phyloP scores from a whole-genome alignment of 2,797 vertebrate genomes.

The Odontamblyopus rebecca region DNA sequence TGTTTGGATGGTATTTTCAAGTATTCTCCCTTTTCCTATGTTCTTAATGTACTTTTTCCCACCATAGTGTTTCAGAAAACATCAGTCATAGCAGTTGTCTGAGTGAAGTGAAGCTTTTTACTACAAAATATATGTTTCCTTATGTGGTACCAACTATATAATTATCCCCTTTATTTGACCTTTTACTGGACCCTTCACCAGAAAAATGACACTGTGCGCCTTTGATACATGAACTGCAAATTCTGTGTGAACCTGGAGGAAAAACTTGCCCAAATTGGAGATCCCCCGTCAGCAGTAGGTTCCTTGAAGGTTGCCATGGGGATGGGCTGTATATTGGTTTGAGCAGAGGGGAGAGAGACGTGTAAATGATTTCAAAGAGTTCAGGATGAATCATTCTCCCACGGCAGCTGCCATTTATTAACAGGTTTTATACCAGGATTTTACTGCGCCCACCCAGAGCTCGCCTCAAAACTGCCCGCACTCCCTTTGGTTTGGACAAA shows the following conservation, averaged over 20 bases:
- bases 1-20: too few relatives aligned
- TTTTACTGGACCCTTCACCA: not conserved
- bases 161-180: not conserved
- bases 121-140: not conserved
- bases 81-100: not conserved
- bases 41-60: too few relatives aligned
- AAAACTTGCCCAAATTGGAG: conserved; percentile 42
- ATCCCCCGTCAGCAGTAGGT: conserved; percentile 50
- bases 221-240: conserved; percentile 1
- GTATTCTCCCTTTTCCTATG: too few relatives aligned
- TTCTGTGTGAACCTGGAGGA: not conserved
- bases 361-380: conserved; percentile 73
- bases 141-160: not conserved
- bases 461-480: not conserved
- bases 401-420: conserved; percentile 61
- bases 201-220: too few relatives aligned
- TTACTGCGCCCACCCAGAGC: conserved; percentile 24
- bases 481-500: not conserved
- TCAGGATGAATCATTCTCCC: conserved; percentile 65
- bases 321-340: conserved; percentile 69
- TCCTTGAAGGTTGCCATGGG: conserved; percentile 67
- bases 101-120: not conserved
- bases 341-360: conserved; percentile 57
- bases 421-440: conserved; percentile 45
- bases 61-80: not conserved